Evolutionary conservation across 2,113 vertebrate species (phyloP).

Genomic region (Ceratotherium simum): DNA sequence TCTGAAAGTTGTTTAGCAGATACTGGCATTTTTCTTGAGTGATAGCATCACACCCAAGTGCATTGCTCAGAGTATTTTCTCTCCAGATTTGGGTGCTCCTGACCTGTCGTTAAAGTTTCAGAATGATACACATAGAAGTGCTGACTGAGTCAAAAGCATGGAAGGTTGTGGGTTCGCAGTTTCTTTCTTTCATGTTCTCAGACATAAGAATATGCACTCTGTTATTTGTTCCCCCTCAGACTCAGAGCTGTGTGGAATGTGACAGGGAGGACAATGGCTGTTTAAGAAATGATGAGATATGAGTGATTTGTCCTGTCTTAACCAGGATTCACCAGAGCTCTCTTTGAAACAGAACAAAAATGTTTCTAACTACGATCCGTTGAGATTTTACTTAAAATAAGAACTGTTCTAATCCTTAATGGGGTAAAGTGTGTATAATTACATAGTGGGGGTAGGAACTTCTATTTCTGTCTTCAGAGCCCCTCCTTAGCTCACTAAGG

Average conservation of each 20-base stretch:
- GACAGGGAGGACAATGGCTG: neutral
- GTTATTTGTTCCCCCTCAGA: neutral
- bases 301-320: neutral
- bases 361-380: rapidly evolving
- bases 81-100: neutral
- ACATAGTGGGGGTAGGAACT: rapidly evolving
- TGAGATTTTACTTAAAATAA: neutral
- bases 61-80: neutral
- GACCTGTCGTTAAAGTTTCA: neutral
- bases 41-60: rapidly evolving
- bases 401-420: neutral
- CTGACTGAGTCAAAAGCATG: neutral
- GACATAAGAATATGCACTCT: neutral
- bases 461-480: neutral
- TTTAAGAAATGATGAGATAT: neutral
- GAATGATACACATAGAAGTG: neutral
- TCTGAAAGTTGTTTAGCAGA: neutral
- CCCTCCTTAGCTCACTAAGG: neutral
- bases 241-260: neutral
- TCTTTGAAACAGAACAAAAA: neutral
- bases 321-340: neutral
- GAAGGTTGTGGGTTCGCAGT: neutral
- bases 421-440: neutral
- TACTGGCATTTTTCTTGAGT: neutral
- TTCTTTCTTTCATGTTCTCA: neutral